Evolutionary conservation across 2,797 vertebrate genomes (phyloP).

Genomic region (Acanthurus leucopareius): DNA sequence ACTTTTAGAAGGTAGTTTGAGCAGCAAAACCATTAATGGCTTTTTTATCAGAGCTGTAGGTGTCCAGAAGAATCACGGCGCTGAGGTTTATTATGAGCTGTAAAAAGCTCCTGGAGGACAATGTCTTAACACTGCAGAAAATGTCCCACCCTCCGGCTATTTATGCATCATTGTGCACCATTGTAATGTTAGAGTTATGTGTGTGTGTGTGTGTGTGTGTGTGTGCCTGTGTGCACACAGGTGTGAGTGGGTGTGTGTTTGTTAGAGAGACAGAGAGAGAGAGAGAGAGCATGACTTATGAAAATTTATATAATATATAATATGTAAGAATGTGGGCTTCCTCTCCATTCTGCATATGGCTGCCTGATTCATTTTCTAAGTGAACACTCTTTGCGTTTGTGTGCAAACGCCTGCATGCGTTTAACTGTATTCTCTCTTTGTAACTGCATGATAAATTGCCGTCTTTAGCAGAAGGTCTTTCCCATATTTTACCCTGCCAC

Average conservation of each 20-base stretch:
- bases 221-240: slow-evolving; percentile 1
- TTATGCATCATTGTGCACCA: slow-evolving; percentile 30
- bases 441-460: slow-evolving; percentile 52
- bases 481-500: slow-evolving; percentile 57
- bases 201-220: too few relatives aligned
- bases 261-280: not conserved
- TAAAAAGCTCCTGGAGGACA: slow-evolving; percentile 33
- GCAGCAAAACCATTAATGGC: slow-evolving; percentile 50
- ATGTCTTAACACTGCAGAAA: slow-evolving; percentile 28
- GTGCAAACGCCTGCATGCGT: not conserved
- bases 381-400: not conserved
- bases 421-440: not conserved
- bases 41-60: slow-evolving; percentile 33
- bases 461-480: slow-evolving; percentile 58
- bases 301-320: not conserved
- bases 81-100: slow-evolving; percentile 44
- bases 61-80: slow-evolving; percentile 40
- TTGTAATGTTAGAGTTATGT: slow-evolving; percentile 1
- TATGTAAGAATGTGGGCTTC: not conserved
- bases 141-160: slow-evolving; percentile 25
- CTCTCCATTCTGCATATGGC: not conserved
- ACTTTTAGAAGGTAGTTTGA: slow-evolving; percentile 6
- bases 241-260: slow-evolving; percentile 15
- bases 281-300: not conserved
- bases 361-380: not conserved